These are phyloP conservation scores for Tragelaphus strepsiceros DNA, from an alignment of 2,113 vertebrate genomes.

Conservation along the genomic window DNA sequence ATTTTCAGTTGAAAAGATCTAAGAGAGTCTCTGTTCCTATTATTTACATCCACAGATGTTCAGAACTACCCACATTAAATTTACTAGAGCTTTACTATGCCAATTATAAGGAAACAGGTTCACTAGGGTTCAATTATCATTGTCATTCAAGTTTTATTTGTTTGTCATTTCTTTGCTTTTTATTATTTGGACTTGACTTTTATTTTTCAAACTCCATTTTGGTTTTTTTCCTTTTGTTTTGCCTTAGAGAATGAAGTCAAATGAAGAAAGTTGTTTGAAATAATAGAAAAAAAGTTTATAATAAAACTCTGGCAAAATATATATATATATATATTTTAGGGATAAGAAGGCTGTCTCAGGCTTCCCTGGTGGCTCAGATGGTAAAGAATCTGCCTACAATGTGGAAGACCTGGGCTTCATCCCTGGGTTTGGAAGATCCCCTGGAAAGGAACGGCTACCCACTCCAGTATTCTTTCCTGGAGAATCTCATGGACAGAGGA, in stretches of 20 bases:
- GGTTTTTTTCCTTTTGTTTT: not conserved
- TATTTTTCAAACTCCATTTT: not conserved
- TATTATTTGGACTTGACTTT: not conserved
- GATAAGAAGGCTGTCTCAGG: not conserved
- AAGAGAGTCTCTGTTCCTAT: not conserved
- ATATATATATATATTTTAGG: not conserved
- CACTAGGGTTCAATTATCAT: not conserved
- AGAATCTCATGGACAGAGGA: not conserved
- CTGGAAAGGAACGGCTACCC: not conserved
- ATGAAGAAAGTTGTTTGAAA: not conserved
- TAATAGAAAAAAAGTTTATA: not conserved
- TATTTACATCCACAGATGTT: not conserved
- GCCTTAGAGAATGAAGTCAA: not conserved
- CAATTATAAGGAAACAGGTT: not conserved
- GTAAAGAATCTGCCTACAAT: not conserved
- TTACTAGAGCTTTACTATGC: not conserved
- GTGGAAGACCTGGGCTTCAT: not conserved
- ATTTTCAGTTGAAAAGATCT: not conserved
- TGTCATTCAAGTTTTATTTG: not conserved
- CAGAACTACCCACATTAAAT: not conserved
- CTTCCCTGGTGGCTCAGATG: not conserved
- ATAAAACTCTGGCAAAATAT: not conserved
- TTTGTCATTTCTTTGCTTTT: not conserved
- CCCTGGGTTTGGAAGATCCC: not conserved
- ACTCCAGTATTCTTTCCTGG: not conserved